Base-by-base conservation (phyloP, 2,797 vertebrate species). In the Pseudochirops cupreus region DNA sequence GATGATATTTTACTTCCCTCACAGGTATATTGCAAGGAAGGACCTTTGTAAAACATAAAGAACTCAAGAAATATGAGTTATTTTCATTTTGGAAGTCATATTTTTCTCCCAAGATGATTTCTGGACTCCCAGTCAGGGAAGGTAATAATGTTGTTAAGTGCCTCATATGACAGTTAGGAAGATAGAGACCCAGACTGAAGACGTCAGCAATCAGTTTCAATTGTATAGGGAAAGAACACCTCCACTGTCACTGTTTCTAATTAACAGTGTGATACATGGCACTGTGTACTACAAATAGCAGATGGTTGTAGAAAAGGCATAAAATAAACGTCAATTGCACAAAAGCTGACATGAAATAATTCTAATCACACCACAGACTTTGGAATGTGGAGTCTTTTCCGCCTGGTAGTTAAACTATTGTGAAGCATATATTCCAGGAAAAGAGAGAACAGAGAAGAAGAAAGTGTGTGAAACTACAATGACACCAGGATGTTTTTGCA, bases 311-410 rank as follows among this genome's bases (percentile, higher is more conserved):
- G 96, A 96, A 59, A 97, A 98, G 92, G 89, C 96, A 98, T 96
- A 97, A 97, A 97, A 97, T 97, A 98, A 98, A 98, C 96, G 97
- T 11, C 87, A 98, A 95, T 97, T 98, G 93, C 94, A 87, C 94
- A 97, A 98, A 96, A 96, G n/a, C 90, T 97, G 97, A 92, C 97
- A 97, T 94, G 97, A 97, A 97, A 14, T 96, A 95, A 93, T 26
- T 39, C 94, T 97, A 92, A 87, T 97, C 97, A 95, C 97, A 96
- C 92, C 97, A 93, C 98, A 97, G 95, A 93, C 95, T 96, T 97
- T 93, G 96, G 97, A 94, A 94, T 96, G 56, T 94, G 58, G 74
- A 74, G 0, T 59, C 96, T 97, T 96, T 94, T 95, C 67, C n/a
- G 96, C 90, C 57, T 97, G 96, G 59, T 97, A 96, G 91, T 97